Conservation (phyloP, 2,113 vertebrate genomes). For the Columba livia region DNA sequence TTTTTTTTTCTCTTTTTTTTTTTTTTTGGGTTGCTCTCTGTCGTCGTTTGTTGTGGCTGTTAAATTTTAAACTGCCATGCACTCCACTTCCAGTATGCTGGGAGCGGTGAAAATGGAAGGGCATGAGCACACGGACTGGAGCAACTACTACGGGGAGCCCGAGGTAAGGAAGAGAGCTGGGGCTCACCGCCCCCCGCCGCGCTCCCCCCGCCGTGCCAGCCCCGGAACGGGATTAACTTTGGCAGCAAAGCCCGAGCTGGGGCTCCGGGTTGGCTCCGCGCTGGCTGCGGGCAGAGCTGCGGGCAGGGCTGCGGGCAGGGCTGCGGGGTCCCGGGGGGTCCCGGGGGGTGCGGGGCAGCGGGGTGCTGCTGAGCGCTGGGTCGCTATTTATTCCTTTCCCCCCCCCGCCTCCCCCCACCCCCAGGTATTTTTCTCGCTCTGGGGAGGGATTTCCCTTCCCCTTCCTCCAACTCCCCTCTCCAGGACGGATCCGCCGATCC, state of each 20-base stretch:
- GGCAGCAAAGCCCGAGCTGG: slow-evolving; percentile 80
- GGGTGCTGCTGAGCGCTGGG: too few species aligned
- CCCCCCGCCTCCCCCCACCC: too few species aligned
- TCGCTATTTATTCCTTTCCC: too few species aligned
- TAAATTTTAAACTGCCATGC: slow-evolving; percentile 85
- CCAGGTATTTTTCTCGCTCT: too few species aligned
- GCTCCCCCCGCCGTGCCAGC: slow-evolving; percentile 90
- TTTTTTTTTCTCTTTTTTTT: slow-evolving; percentile 52
- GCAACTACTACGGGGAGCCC: slow-evolving; percentile 95
- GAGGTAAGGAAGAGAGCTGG: slow-evolving; percentile 84
- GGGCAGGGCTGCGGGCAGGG: too few species aligned
- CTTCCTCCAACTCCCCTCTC: too few species aligned
- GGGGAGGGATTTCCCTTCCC: too few species aligned
- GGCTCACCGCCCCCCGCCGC: not conserved
- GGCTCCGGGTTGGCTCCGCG: too few species aligned
- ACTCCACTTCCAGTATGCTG: slow-evolving; percentile 95
- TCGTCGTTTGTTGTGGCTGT: slow-evolving; percentile 79
- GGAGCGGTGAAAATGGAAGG: slow-evolving; percentile 99
- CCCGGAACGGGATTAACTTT: slow-evolving; percentile 96
- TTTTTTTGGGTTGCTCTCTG: slow-evolving; percentile 56
- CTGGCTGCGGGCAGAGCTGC: too few species aligned
- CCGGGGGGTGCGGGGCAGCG: too few species aligned
- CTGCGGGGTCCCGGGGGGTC: too few species aligned
- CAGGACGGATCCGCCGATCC: too few species aligned
- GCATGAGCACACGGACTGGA: slow-evolving; percentile 98